Evolutionary conservation across 2,797 vertebrate species (phyloP).

Genomic region (Pteropus rufus): DNA sequence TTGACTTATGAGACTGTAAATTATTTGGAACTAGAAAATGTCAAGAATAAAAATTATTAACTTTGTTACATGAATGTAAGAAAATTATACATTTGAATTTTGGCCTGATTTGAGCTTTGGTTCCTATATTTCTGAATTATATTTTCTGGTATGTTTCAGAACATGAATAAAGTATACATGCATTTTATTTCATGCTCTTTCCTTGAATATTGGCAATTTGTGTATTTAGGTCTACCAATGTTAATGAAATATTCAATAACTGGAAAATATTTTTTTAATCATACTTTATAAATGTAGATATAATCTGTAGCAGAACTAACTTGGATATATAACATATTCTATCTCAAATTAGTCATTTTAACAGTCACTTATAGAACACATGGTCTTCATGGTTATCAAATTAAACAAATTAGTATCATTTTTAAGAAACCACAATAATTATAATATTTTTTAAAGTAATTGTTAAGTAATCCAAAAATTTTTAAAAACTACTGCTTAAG

Average conservation of each 20-base stretch:
- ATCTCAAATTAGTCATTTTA: background rate
- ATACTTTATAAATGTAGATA: background rate
- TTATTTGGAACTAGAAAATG: background rate
- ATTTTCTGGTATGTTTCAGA: background rate
- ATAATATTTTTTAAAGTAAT: background rate
- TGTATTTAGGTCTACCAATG: background rate
- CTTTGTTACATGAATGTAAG: background rate
- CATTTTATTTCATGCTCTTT: background rate
- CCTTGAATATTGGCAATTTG: background rate
- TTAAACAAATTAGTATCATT: background rate
- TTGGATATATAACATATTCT: background rate
- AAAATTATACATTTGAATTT: background rate
- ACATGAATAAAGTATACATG: background rate
- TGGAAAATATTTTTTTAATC: background rate
- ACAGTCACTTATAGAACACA: background rate
- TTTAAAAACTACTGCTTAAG: background rate
- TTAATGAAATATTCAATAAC: background rate
- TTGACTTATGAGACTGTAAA: background rate
- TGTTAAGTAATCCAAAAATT: background rate
- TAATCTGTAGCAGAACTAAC: background rate
- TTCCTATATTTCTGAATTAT: background rate
- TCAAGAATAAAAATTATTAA: background rate
- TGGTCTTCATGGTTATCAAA: background rate
- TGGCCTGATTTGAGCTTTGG: background rate
- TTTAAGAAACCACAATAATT: background rate